A percentile compares a stretch with the other conserved stretches of the same genome.
phyloP scores from a whole-genome alignment of 2,113 vertebrate species.

The Heteronetta atricapilla region DNA sequence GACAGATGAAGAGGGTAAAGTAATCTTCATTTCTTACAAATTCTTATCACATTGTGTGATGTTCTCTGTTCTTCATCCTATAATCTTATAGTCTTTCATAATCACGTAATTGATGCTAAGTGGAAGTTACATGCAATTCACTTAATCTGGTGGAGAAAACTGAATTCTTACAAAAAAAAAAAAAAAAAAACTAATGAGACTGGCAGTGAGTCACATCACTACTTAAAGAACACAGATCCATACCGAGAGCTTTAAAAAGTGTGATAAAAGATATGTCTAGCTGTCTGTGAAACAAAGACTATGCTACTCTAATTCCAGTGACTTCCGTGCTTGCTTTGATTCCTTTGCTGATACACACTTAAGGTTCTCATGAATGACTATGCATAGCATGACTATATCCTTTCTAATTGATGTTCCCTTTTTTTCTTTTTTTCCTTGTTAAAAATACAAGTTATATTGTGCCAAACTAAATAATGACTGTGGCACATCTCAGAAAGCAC shows the following conservation, averaged over 20 bases:
- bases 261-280: not conserved
- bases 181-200: not conserved
- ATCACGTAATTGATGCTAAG: not conserved
- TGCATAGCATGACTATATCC: not conserved
- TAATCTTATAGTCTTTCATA: not conserved
- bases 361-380: not conserved
- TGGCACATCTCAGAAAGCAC: not conserved
- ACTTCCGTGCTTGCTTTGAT: not conserved
- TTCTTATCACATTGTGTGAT: not conserved
- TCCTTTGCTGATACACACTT: not conserved
- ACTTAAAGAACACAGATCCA: not conserved
- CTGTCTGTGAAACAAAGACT: not conserved
- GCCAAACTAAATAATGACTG: not conserved
- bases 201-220: not conserved
- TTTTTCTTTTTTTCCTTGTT: not conserved
- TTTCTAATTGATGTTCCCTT: not conserved
- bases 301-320: not conserved
- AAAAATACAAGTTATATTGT: not conserved
- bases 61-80: not conserved
- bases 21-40: not conserved
- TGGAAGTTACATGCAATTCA: conserved; percentile 7
- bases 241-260: not conserved
- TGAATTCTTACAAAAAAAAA: not conserved
- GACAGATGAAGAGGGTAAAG: not conserved
- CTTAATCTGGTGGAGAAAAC: not conserved